A percentile compares a stretch with the other conserved stretches of the same genome.
Evolutionary conservation across 2,113 vertebrate genomes (phyloP).

Genomic region (Rhadina sibilatrix): DNA sequence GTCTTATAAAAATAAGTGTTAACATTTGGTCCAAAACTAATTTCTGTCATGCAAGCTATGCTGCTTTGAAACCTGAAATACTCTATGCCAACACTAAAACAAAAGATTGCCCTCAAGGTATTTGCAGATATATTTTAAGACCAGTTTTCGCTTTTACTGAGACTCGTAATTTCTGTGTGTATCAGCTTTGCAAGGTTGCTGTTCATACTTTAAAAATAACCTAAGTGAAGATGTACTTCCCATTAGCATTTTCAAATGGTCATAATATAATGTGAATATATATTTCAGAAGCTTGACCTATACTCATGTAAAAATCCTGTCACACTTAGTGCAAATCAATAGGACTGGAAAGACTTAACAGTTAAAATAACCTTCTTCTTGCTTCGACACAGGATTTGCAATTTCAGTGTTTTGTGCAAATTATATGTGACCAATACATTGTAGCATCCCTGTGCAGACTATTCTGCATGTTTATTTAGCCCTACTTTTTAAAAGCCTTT

Average conservation of each 20-base stretch:
- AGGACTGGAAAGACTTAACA: not conserved
- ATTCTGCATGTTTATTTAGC: not conserved
- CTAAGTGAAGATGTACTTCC: not conserved
- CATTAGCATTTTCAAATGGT: not conserved
- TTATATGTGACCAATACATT: not conserved
- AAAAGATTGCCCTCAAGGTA: not conserved
- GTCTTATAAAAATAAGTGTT: not conserved
- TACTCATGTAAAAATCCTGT: not conserved
- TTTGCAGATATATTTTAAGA: not conserved
- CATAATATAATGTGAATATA: not conserved
- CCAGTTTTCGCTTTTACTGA: not conserved
- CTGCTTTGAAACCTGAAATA: not conserved
- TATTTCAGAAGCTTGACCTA: not conserved
- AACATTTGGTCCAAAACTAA: not conserved
- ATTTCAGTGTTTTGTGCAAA: not conserved
- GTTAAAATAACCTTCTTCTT: not conserved
- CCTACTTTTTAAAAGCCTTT: not conserved
- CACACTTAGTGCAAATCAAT: not conserved
- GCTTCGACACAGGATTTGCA: not conserved
- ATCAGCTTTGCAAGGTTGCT: not conserved
- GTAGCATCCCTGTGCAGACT: not conserved
- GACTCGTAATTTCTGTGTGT: accelerated
- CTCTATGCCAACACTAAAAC: not conserved
- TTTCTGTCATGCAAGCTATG: not conserved
- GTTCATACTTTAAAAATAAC: not conserved